phyloP scores from a whole-genome alignment of 92 coral and sea anemone species.

The Epizoanthus fatuus region DNA sequence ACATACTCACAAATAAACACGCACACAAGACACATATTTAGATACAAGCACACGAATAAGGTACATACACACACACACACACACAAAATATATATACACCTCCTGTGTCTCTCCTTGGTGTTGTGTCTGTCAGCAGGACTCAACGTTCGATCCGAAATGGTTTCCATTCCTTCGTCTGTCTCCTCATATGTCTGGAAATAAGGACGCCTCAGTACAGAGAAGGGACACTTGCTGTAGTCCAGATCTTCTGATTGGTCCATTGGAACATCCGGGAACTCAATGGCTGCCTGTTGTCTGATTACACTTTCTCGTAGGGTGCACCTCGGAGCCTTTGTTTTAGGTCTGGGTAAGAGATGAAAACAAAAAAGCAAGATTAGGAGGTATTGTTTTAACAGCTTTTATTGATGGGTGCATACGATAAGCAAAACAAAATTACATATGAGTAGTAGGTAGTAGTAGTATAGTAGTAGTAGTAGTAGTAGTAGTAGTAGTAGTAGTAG shows the following conservation, averaged over 20 bases:
- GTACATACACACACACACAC: too few species aligned
- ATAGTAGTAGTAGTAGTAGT: too few species aligned
- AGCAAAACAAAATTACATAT: not conserved
- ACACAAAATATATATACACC: conserved; percentile 41
- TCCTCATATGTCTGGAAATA: conserved; percentile 80
- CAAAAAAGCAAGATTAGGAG: not conserved
- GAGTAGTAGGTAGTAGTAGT: too few species aligned
- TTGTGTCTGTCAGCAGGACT: conserved; percentile 88
- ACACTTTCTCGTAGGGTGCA: conserved; percentile 39
- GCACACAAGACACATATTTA: too few species aligned
- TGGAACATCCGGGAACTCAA: conserved; percentile 31
- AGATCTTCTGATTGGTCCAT: conserved; percentile 29
- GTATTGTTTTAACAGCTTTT: not conserved
- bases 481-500: too few species aligned
- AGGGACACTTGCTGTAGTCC: conserved; percentile 24
- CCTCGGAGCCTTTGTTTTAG: conserved; percentile 21
- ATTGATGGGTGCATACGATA: not conserved
- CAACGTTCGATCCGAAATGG: conserved; percentile 75
- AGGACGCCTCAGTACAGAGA: conserved; percentile 55
- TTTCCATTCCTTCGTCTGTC: conserved; percentile 72
- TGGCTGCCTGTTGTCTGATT: conserved; percentile 39
- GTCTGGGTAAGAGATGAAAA: not conserved
- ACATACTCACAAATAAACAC: too few species aligned
- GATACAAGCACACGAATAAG: too few species aligned
- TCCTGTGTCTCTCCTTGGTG: conserved; percentile 93